Evolutionary conservation across 2,797 vertebrate species (phyloP).

Genomic region (Aselliscus stoliczkanus): DNA sequence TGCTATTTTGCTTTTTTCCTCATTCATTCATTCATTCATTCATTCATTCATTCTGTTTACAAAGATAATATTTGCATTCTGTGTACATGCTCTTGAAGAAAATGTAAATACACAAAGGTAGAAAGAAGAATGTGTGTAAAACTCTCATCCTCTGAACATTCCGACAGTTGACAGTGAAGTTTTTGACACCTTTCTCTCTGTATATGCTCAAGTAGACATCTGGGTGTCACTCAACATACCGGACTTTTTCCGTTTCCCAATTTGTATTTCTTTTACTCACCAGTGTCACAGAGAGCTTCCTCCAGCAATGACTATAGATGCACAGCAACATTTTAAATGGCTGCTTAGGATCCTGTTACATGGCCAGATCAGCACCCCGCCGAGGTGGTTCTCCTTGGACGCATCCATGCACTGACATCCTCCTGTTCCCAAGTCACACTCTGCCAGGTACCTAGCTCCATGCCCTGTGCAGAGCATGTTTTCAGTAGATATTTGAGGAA

Average conservation of each 20-base stretch:
- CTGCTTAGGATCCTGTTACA: not conserved
- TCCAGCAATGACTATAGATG: not conserved
- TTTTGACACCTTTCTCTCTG: not conserved
- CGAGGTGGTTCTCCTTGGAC: not conserved
- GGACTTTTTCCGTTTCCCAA: not conserved
- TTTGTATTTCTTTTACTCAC: not conserved
- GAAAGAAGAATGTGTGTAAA: not conserved
- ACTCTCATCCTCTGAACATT: not conserved
- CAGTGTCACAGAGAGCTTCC: not conserved
- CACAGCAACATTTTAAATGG: too few relatives aligned
- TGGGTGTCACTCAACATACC: not conserved
- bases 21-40: not conserved
- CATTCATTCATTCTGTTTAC: not conserved
- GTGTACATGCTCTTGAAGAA: not conserved
- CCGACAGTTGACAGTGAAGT: not conserved
- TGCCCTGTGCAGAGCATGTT: fast-evolving
- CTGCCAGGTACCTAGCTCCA: not conserved
- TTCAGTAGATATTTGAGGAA: not conserved
- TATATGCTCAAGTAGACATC: not conserved
- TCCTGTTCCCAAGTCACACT: not conserved
- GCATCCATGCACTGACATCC: not conserved
- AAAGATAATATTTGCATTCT: not conserved
- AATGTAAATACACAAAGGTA: not conserved
- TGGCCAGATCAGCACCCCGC: not conserved
- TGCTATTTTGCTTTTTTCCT: not conserved